Percentiles rank a stretch among this genome's conserved stretches.
Evolutionary conservation across 2,888 invertebrate genomes (phyloP).

Genomic region (Cantharis flavilabris): DNA sequence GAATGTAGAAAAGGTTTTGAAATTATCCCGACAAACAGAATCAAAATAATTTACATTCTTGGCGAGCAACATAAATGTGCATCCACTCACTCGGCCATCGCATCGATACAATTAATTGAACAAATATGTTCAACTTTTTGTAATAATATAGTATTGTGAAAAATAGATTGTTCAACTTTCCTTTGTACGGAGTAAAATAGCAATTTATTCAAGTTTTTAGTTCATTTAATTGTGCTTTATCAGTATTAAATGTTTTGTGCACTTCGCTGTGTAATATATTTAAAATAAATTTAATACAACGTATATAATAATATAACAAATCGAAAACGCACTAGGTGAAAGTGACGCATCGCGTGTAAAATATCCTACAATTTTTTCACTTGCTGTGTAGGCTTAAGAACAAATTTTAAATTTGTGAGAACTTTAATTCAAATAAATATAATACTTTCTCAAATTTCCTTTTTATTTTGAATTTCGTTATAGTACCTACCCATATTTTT

Average conservation of each 20-base stretch:
- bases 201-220: neutral
- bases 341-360: neutral
- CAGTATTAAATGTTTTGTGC: neutral
- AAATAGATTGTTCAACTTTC: neutral
- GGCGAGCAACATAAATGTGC: no score
- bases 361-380: neutral
- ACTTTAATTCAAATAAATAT: neutral
- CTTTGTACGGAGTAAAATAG: neutral
- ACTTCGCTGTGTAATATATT: neutral
- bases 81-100: no score
- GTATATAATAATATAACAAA: neutral
- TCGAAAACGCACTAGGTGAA: neutral
- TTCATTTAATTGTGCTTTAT: neutral
- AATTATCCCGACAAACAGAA: no score
- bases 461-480: neutral
- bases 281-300: neutral
- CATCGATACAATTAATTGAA: no score
- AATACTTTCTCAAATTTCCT: neutral
- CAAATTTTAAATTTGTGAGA: neutral
- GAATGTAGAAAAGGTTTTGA: no score
- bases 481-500: neutral
- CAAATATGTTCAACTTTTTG: no score
- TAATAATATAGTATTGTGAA: no score
- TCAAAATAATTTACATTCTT: no score
- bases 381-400: neutral